Conservation (phyloP, 2,888 invertebrate genomes). For the Leptopilina drosophilae region DNA sequence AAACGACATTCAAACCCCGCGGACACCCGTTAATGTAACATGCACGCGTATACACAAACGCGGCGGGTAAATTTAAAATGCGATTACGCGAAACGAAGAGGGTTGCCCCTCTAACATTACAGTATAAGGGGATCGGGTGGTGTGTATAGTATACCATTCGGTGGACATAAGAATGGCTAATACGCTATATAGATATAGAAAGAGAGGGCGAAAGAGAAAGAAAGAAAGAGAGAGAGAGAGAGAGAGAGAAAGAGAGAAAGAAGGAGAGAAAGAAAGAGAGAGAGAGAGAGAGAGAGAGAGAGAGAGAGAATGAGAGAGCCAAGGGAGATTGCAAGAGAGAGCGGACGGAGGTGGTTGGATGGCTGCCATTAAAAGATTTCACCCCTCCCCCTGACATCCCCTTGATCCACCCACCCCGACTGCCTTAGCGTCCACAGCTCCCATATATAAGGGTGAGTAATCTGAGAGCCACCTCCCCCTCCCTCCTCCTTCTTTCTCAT, state of each 20-base stretch:
- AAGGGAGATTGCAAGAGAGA: slow-evolving; percentile 24
- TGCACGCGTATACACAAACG: slow-evolving; percentile 50
- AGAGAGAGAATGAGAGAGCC: too few species aligned
- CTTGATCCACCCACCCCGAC: slow-evolving; percentile 53
- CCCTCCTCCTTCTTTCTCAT: slow-evolving; percentile 56
- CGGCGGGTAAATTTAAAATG: slow-evolving; percentile 70
- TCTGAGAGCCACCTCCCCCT: slow-evolving; percentile 61
- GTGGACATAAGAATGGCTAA: slow-evolving; percentile 74
- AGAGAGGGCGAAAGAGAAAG: too few species aligned
- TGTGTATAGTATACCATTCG: slow-evolving; percentile 59
- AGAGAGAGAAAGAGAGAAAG: too few species aligned
- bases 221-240: too few species aligned
- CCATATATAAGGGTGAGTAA: slow-evolving; percentile 74
- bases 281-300: too few species aligned
- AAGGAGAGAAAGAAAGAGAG: too few species aligned
- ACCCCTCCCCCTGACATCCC: slow-evolving; percentile 56
- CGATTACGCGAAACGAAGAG: slow-evolving; percentile 67
- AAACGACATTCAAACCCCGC: slow-evolving; percentile 35
- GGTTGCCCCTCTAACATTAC: slow-evolving; percentile 57
- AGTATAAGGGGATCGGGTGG: slow-evolving; percentile 48
- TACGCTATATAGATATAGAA: slow-evolving; percentile 57
- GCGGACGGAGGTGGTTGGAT: slow-evolving; percentile 57
- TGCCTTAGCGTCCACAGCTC: slow-evolving; percentile 64
- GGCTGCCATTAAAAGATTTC: slow-evolving; percentile 76
- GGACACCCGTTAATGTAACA: slow-evolving; percentile 35